These are phyloP conservation scores for Musca domestica DNA, from an alignment of 1,140 invertebrate genomes.

Conservation along the genomic window DNA sequence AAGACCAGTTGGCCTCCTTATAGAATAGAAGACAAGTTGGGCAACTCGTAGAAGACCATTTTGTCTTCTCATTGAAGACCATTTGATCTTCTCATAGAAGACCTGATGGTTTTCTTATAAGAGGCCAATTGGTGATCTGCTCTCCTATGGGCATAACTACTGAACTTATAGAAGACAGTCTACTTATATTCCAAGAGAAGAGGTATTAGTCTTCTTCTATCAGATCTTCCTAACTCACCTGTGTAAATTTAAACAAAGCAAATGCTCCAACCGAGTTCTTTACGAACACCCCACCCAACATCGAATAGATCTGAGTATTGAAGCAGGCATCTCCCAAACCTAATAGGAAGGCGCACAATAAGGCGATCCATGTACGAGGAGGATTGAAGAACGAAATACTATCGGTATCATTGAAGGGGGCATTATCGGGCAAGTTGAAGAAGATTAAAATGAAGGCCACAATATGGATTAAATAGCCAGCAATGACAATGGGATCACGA, in stretches of 20 bases:
- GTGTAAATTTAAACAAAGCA: conserved; percentile 92
- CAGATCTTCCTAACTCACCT: conserved; percentile 62
- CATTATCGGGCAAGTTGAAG: conserved; percentile 78
- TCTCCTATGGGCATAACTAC: too few relatives aligned
- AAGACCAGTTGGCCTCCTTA: too few relatives aligned
- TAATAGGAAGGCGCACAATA: conserved; percentile 85
- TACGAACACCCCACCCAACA: conserved; percentile 81
- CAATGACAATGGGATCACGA: conserved; percentile 82
- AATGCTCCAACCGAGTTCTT: conserved; percentile 89
- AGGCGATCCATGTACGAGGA: conserved; percentile 66
- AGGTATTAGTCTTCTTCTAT: too few relatives aligned
- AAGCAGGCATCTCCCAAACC: conserved; percentile 95
- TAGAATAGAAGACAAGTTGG: too few relatives aligned
- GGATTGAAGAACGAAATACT: conserved; percentile 53
- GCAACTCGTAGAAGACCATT: not conserved
- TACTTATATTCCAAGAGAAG: too few relatives aligned
- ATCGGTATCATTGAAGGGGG: conserved; percentile 63
- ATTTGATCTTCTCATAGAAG: too few relatives aligned
- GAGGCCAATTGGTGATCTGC: too few relatives aligned
- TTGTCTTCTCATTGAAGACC: too few relatives aligned
- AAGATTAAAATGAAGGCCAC: conserved; percentile 79
- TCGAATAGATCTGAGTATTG: conserved; percentile 94
- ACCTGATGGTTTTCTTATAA: too few relatives aligned
- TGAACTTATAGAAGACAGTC: too few relatives aligned
- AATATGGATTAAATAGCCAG: conserved; percentile 79